Percentiles rank a stretch among this genome's conserved stretches.
phyloP scores from a whole-genome alignment of 2,113 vertebrate species.

The Sigmodon hispidus region DNA sequence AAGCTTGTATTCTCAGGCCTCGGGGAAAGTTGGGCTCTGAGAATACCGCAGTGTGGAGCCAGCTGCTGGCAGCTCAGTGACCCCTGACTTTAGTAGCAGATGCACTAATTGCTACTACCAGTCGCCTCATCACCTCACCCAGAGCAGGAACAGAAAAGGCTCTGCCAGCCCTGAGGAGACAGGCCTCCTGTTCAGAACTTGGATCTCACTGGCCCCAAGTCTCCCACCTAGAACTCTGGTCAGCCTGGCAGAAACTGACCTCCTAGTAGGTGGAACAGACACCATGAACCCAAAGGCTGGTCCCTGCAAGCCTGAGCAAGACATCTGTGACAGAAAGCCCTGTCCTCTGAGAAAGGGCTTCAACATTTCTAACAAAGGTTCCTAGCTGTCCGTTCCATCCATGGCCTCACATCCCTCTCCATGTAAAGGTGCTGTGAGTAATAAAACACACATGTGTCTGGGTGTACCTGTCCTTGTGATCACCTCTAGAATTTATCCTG shows the following conservation, averaged over 20 bases:
- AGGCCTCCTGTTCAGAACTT: neutral
- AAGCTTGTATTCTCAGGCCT: neutral
- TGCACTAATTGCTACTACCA: neutral
- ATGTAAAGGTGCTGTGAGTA: neutral
- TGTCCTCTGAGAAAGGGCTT: neutral
- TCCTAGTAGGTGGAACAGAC: neutral
- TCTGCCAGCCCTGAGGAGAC: neutral
- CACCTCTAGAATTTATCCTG: neutral
- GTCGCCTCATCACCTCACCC: neutral
- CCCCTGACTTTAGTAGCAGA: fast-evolving
- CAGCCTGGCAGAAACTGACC: neutral
- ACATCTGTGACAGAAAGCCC: neutral
- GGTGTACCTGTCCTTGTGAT: slow-evolving; percentile 34
- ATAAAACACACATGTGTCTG: slow-evolving; percentile 60
- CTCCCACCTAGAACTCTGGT: neutral
- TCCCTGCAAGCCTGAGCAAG: neutral
- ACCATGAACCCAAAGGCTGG: neutral
- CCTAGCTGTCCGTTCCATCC: neutral
- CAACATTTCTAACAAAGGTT: neutral
- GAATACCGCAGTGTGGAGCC: neutral
- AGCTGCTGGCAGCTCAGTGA: neutral
- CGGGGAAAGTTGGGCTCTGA: neutral
- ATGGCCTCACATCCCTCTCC: neutral
- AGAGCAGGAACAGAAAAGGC: neutral
- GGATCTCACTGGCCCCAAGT: neutral